Conservation (phyloP, 2,113 vertebrate genomes). For the Falco punctatus region DNA sequence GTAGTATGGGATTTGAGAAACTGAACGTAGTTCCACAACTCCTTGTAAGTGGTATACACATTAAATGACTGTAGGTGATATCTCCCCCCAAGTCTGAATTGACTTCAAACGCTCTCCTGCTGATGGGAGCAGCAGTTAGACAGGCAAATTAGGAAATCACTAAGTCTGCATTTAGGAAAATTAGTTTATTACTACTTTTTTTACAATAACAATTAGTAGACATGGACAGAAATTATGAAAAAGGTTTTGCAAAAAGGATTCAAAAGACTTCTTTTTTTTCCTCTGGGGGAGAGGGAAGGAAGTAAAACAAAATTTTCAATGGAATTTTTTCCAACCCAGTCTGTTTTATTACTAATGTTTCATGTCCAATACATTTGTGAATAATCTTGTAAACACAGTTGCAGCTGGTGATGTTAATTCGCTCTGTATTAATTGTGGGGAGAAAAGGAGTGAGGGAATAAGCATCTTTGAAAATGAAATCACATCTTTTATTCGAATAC, state of each 20-base stretch:
- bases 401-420: background rate
- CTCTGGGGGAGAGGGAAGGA: background rate
- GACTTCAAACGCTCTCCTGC: background rate
- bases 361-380: background rate
- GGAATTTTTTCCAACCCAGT: background rate
- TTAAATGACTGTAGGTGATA: background rate
- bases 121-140: background rate
- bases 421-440: background rate
- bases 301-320: background rate
- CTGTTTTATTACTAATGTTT: background rate
- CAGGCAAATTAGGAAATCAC: background rate
- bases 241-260: background rate
- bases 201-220: background rate
- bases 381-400: background rate
- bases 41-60: background rate
- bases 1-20: background rate
- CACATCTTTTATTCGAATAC: background rate
- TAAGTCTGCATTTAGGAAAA: background rate
- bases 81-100: background rate
- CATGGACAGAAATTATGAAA: background rate
- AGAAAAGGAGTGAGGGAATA: background rate
- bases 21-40: background rate
- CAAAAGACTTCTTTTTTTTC: background rate
- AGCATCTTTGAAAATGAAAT: background rate
- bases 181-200: slow-evolving; percentile 1